These are phyloP conservation scores for Hemicrepidius hirtus DNA, from an alignment of 2,888 invertebrate species.

Conservation along the genomic window DNA sequence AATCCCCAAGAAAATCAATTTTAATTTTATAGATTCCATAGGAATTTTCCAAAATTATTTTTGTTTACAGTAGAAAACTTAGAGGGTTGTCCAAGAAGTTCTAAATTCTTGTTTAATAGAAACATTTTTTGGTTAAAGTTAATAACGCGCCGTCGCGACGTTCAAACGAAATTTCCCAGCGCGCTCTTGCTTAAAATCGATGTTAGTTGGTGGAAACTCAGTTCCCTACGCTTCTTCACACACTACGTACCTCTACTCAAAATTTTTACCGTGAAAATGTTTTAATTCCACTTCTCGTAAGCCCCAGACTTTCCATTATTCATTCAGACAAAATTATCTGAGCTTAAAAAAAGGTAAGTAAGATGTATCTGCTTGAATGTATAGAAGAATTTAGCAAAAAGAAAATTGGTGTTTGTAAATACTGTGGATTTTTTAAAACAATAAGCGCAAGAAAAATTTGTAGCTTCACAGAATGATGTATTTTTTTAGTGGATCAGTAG, in stretches of 20 bases:
- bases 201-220: slow-evolving; percentile 40
- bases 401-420: too few relatives aligned
- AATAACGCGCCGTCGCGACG: slow-evolving; percentile 39
- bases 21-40: too few relatives aligned
- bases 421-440: background rate
- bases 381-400: background rate
- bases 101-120: background rate
- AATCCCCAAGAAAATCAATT: too few relatives aligned
- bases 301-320: background rate
- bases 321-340: background rate
- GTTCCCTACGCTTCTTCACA: slow-evolving; percentile 34
- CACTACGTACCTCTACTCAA: slow-evolving; percentile 27
- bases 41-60: too few relatives aligned
- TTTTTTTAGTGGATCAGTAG: too few relatives aligned
- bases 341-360: background rate
- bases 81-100: background rate
- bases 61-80: too few relatives aligned
- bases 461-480: too few relatives aligned
- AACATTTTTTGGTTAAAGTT: slow-evolving; percentile 12
- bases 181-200: slow-evolving; percentile 38
- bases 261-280: slow-evolving; percentile 11
- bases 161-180: slow-evolving; percentile 39
- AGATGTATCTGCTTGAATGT: background rate
- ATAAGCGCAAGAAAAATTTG: background rate
- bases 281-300: background rate